Conservation (phyloP, 2,888 invertebrate species). For the Metacarcinus magister region DNA sequence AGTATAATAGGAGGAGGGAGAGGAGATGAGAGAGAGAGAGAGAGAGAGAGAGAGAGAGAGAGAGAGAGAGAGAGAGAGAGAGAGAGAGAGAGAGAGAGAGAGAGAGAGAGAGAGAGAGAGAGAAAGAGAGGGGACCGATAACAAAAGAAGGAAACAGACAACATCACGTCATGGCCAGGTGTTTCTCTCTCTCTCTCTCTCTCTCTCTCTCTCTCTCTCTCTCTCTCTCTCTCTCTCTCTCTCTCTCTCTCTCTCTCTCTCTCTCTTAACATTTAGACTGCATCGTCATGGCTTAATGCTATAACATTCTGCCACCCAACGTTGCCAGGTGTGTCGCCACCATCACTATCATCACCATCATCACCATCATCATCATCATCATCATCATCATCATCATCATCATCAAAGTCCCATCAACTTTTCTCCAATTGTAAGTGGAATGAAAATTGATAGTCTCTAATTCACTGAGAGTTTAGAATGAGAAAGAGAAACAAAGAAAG, state of each 20-base stretch:
- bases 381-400: neutral
- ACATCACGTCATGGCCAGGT: neutral
- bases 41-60: slow-evolving; percentile 4
- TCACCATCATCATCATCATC: neutral
- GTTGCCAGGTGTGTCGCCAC: neutral
- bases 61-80: slow-evolving; percentile 26
- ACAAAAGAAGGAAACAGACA: neutral
- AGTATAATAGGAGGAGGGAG: neutral
- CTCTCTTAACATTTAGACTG: neutral
- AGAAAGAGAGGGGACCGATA: neutral
- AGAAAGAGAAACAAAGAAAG: too few species aligned
- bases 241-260: slow-evolving; percentile 42
- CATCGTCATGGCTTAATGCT: neutral
- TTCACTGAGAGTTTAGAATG: neutral
- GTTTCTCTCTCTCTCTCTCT: neutral
- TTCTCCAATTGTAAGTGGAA: neutral
- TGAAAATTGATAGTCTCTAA: neutral
- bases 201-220: neutral
- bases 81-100: slow-evolving; percentile 26
- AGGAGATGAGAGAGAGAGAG: neutral
- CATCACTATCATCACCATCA: neutral
- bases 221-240: neutral
- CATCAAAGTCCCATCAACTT: neutral
- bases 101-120: neutral
- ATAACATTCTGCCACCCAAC: neutral